Base-by-base conservation (phyloP, 2,888 invertebrate genomes). In the Sialis fuliginosa region DNA sequence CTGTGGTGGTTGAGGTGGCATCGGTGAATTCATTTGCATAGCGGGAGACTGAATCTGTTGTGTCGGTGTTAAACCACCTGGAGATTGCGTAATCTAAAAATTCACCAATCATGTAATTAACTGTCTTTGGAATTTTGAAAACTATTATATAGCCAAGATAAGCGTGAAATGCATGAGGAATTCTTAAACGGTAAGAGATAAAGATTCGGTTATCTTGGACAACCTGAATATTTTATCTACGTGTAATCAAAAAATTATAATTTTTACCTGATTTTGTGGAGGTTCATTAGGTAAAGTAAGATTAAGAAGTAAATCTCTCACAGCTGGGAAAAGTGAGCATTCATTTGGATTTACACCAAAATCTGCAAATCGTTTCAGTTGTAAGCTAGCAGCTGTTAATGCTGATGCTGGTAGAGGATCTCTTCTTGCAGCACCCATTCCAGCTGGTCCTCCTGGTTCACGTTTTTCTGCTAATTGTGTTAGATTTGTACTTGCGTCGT, bases 251-350 rank as follows among this genome's bases (percentile, higher is more conserved):
- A n/a, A 12, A 33, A 5, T 22, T 10, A 34, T 32, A 37, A 33
- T 22, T 34, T 13, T 53, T 57, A 46, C 59, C 62, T 60, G 70
- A 53, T 59, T 62, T 56, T 61, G 70, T 33, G 74, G 75, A 48
- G 78, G 75, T 59, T 89, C 89, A 33, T 81, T 79, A 43, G 89
- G 88, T 51, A 90, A 66, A 40, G 79, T 77, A 56, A 95, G 75
- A 70, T 87, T 91, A 37, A 81, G 76, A 46, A 95, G 67, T 48
- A 95, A 69, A 66, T 95, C 92, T 52, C 90, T 75, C 43, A 95
- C 81, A 13, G 92, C 90, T 33, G 92, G 91, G 65, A 86, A 92
- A 47, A 95, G 75, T 10, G 90, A 87, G 63, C 93, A 93, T 60
- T 93, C 91, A 56, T 70, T 69, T 55, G 68, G 74, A 53, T 68